Percentiles rank a stretch among this genome's conserved stretches.
Evolutionary conservation across 2,797 vertebrate genomes (phyloP).

Genomic region (Clamator glandarius): DNA sequence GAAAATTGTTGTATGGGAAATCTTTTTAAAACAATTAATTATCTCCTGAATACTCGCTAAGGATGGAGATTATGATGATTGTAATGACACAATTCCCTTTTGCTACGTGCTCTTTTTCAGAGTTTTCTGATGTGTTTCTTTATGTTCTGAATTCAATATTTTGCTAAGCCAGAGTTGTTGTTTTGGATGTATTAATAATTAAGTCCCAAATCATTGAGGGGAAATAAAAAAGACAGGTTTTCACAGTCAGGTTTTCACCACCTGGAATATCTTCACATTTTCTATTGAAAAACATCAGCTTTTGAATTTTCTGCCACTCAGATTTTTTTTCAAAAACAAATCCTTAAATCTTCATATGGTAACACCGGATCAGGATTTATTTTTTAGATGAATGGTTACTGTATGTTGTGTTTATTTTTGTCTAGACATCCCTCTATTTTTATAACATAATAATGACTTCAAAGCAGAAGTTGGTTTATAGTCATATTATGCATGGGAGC

Average conservation of each 20-base stretch:
- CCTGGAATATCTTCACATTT: not conserved
- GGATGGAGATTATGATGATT: not conserved
- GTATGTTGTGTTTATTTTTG: not conserved
- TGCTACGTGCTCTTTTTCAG: not conserved
- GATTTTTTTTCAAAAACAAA: not conserved
- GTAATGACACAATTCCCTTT: not conserved
- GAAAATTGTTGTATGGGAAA: slow-evolving; percentile 2
- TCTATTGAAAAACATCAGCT: not conserved
- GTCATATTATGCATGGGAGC: not conserved
- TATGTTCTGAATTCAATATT: not conserved
- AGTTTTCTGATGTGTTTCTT: not conserved
- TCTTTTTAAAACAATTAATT: not conserved
- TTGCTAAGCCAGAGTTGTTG: not conserved
- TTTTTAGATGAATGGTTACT: not conserved
- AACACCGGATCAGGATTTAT: not conserved
- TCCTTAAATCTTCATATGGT: not conserved
- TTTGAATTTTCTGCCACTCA: not conserved
- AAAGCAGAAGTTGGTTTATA: not conserved
- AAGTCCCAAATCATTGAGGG: not conserved
- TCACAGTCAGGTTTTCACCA: not conserved
- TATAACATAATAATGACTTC: not conserved
- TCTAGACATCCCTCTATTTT: not conserved
- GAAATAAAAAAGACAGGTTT: not conserved
- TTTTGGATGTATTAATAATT: not conserved
- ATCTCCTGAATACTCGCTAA: not conserved